Evolutionary conservation across 64 coral and sea anemone species (phyloP), one percentile per base, ranked within the genome.

Genomic region (Acropora tenuis): DNA sequence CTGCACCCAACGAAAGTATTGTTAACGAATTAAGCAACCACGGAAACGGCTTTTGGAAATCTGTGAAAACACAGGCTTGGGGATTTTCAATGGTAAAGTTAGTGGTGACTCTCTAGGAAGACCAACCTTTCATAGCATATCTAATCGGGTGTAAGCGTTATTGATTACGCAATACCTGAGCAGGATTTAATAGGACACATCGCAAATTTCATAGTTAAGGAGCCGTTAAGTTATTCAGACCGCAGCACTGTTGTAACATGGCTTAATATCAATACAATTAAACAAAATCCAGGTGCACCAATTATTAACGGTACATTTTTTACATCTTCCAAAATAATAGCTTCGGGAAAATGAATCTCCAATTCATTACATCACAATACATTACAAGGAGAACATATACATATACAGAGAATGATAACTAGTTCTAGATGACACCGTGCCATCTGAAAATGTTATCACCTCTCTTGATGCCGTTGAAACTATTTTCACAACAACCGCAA

Each of bases 21-120:
- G 66, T 63, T 83, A 17, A 59, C 41, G 58, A 55, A 55, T 2
- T 42, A 0, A 85, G 71, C 7, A 61, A 57, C 44, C 82, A 68
- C 12, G 82, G 2, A 67, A 85, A 42, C 44, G 19, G 9, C 58
- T 45, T 4, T 43, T 85, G 9, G 67, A 85, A 46, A 85, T 85
- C 10, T 68, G 82, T 85, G 71, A 47, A 68, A 41, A 47, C 10
- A 12, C 45, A 16, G 46, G 71, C 58, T 13, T 85, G 13, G 71
- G 58, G 42, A 85, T 85, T 69, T 43, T 85, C 5, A 85, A 85
- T 43, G 9, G 82, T 11, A 85, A 63, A 85, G 63, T 85, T 13
- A 43, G 15, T 68, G 82, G 82, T 58, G 82, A 85, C 18, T 85
- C 82, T 43, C 48, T 85, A 85, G 63, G 82, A 10, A 71, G 47